Base-by-base conservation (phyloP, 1,140 invertebrate species). In the Philotrypesis tridentata region DNA sequence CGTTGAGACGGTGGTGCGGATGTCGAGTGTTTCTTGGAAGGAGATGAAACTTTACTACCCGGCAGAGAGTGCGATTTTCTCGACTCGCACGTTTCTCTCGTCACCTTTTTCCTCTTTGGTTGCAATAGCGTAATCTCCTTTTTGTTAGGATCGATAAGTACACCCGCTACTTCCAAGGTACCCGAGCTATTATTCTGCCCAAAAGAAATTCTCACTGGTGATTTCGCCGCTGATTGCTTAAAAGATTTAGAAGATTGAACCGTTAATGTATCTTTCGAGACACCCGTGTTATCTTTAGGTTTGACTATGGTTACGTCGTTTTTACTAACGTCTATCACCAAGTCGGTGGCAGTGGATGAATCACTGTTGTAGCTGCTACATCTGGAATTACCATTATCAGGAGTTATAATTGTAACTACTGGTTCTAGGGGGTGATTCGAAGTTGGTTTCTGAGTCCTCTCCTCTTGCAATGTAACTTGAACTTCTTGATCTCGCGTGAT, bases 241-340 rank as follows among this genome's bases (percentile, higher is more conserved):
- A 7, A 43, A 6, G 60, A 60, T 75, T 71, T 79, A 0, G 17
- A 27, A 0, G 82, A 79, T 6, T 43, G 33, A 60, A 72, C 33
- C 83, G 85, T 1, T 77, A 68, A 29, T 43, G 11, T 11, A 11
- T 63, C 23, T 73, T 61, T 80, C 11, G 37, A 80, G 21, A 17
- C 17, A 6, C 33, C 1, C n/a, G n/a, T 27, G n/a, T 75, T 84
- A 7, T 82, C 87, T 68, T 88, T 89, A 14, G 87, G 86, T 55
- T 55, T 55, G 0, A 86, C 89, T 14, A 88, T 80, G 37, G 87
- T 88, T 0, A 90, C 81, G 67, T 87, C 85, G 37, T 85, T 85
- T 9, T 87, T 85, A 12, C 85, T 85, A 7, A 89, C 83, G 25
- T 91, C 89, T 25, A 90, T 89, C 0, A 91, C 65, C 8, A 88